A percentile compares a stretch with the other conserved stretches of the same genome.
These are phyloP conservation scores for Alouatta palliata DNA, from an alignment of 2,113 vertebrate species.

Conservation along the genomic window DNA sequence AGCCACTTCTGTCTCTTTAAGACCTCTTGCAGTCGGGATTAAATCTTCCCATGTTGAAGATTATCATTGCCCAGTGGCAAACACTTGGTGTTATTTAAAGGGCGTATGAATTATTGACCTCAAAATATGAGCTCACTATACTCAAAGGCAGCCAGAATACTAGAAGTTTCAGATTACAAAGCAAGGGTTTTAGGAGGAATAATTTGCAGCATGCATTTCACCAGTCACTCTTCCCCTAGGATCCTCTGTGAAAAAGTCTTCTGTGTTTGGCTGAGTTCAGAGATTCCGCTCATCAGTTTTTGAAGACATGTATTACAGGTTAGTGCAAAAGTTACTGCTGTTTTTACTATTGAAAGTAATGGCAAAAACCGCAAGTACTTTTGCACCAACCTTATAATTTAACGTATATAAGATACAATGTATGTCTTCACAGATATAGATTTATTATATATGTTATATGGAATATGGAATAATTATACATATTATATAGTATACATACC, in stretches of 20 bases:
- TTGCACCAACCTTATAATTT: too few species aligned
- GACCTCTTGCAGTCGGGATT: too few species aligned
- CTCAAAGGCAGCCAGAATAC: background rate
- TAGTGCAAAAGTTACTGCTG: too few species aligned
- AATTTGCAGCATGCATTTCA: background rate
- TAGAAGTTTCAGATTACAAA: background rate
- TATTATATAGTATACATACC: too few species aligned
- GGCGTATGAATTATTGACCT: background rate
- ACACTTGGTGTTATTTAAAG: background rate
- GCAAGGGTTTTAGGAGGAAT: fast-evolving
- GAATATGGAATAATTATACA: too few species aligned
- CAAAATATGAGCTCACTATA: background rate
- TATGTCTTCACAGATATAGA: too few species aligned
- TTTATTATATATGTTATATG: too few species aligned
- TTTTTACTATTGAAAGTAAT: too few species aligned
- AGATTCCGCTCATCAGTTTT: background rate
- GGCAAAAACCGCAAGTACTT: too few species aligned
- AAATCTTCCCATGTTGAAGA: background rate
- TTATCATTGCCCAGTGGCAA: background rate
- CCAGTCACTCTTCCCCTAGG: background rate
- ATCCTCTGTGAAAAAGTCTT: too few species aligned
- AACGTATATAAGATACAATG: too few species aligned
- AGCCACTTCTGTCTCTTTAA: background rate
- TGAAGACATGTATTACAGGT: background rate
- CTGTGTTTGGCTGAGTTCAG: background rate